Evolutionary conservation across 2,888 invertebrate species (phyloP), one percentile per base, ranked within the genome.

Genomic region (Ichneumoninae sp.): DNA sequence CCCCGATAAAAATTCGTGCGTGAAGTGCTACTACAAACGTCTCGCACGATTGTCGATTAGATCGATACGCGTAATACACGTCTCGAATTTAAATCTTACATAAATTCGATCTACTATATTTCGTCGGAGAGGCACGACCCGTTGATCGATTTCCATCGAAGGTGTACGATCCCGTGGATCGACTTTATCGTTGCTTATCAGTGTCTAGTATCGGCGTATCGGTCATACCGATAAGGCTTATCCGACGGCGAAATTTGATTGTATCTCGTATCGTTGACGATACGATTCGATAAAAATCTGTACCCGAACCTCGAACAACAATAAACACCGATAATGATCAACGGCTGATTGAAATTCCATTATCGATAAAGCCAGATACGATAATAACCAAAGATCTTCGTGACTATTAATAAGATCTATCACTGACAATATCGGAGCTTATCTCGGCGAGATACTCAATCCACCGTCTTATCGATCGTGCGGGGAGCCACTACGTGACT

Each of bases 1-100:
- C 36, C 22, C 26, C 60, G 79, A 83, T 81, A 52, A 26, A 33
- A 33, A 52, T 74, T 83, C 70, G 13, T 19, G 68, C 68, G 22
- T 63, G 65, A 19, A 71, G 54, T 60, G 57, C 36, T 47, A 63
- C 57, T 70, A 71, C 52, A 76, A 63, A 69, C 19, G 52, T 60
- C 63, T 16, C 63, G 30, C 16, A 47, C 50, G 75, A 60, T 60
- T 71, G 66, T 71, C 57, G 79, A 65, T 65, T 19, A 3, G n/a
- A 36, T 44, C 33, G 80, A 71, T 66, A 71, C 33, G 30, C 60
- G 60, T 63, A 33, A 63, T 33, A 33, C 52, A n/a, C 30, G 26
- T 26, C 33, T 3, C 16, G 26, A 33, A 13, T 26, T 16, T 6
- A 30, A 6, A 63, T 63, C 60, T 26, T 60, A 60, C 7, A 26